Evolutionary conservation across 2,113 vertebrate genomes (phyloP).

Genomic region (Silurus meridionalis): DNA sequence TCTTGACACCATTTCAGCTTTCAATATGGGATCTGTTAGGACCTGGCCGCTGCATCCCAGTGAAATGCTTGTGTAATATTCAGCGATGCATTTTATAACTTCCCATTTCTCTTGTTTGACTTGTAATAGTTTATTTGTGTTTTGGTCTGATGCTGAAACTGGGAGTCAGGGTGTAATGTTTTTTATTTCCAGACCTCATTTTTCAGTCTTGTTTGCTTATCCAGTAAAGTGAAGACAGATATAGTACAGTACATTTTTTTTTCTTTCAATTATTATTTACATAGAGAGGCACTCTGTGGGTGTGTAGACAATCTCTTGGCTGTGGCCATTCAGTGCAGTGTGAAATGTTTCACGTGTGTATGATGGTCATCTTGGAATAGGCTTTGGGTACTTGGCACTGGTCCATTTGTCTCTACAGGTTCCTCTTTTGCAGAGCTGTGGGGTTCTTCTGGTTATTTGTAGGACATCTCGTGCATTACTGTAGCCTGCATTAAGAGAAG

Average conservation of each 20-base stretch:
- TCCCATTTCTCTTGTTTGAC: slow-evolving; percentile 12
- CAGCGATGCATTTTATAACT: slow-evolving; percentile 46
- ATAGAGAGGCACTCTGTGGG: slow-evolving; percentile 12
- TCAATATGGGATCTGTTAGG: slow-evolving; percentile 20
- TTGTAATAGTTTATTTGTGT: slow-evolving; percentile 55
- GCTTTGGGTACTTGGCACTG: slow-evolving; percentile 55
- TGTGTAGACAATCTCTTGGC: slow-evolving; percentile 5
- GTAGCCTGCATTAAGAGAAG: background rate
- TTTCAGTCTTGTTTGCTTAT: slow-evolving; percentile 40
- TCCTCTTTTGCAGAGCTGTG: slow-evolving; percentile 46
- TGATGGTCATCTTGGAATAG: slow-evolving; percentile 36
- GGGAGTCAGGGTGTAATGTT: slow-evolving; percentile 60
- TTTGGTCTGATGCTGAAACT: slow-evolving; percentile 59
- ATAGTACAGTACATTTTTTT: slow-evolving; percentile 29
- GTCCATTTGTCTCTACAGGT: slow-evolving; percentile 39
- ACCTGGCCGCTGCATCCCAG: slow-evolving; percentile 42
- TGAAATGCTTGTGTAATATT: slow-evolving; percentile 55
- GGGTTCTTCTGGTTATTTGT: slow-evolving; percentile 28
- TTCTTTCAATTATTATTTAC: slow-evolving; percentile 44
- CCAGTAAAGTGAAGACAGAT: slow-evolving; percentile 22
- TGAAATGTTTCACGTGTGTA: slow-evolving; percentile 34
- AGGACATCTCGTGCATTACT: slow-evolving; percentile 4
- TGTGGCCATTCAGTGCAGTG: background rate
- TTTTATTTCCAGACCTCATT: slow-evolving; percentile 38
- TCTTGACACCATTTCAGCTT: background rate